Evolutionary conservation across 2,888 invertebrate genomes (phyloP), one percentile per base, ranked within the genome.

Genomic region (Tubulanus polymorphus): DNA sequence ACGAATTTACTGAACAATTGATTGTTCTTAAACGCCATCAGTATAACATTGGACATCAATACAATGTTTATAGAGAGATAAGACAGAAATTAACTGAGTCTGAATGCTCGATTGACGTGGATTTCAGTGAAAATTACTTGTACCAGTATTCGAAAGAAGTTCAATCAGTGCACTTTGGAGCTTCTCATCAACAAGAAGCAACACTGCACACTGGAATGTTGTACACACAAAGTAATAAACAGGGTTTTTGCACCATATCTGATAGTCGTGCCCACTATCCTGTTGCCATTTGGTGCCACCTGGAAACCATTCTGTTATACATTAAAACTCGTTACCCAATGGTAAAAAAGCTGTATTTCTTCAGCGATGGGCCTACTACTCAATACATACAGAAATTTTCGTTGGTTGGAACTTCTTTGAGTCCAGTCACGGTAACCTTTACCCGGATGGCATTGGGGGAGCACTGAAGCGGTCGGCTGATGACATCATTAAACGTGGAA

Each of bases 271-370:
- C 66, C 6, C 79, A 80, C 67, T 66, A 68, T 48, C 71, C 76
- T 37, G 63, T 66, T 48, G 75, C 74, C 18, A 73, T 80, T 48
- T 79, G 79, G 74, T 72, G 71, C 37, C 76, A 79, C 61, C 57
- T 79, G 32, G 53, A 62, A 52, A 76, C 74, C 59, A 57, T 74
- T 2, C 51, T 61, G 23, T 35, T 55, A 3, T 37, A 55, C 37
- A 54, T 63, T 18, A 48, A 28, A 28, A 12, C 32, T 8, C 32
- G 51, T 23, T 32, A 60, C 20, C 52, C 56, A 18, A 5, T 28
- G 6, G 53, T 63, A 29, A 56, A 62, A 29, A 53, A 51, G 18
- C 25, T 65, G 23, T 54, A 65, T 45, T 56, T 65, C 48, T 63
- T 51, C 59, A 61, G 60, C 51, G 65, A 65, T 57, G 72, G 76